These are phyloP conservation scores for Characodon lateralis DNA, from an alignment of 2,797 vertebrate species.

Conservation along the genomic window DNA sequence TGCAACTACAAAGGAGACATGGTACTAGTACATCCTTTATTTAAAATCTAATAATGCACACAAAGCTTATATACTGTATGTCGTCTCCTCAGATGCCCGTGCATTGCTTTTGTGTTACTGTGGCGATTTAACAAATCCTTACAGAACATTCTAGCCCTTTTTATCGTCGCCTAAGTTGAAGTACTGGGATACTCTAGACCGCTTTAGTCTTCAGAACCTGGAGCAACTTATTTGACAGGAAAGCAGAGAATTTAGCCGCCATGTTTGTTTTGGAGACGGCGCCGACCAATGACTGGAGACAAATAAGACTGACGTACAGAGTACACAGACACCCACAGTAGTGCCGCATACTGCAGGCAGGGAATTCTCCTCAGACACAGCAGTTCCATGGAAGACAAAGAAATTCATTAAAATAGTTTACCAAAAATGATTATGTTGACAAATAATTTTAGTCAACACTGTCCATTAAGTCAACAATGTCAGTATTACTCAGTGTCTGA, in stretches of 20 bases:
- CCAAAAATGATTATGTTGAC: background rate
- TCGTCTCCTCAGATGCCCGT: background rate
- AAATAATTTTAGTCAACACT: background rate
- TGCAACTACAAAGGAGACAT: too few relatives aligned
- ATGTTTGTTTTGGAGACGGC: too few relatives aligned
- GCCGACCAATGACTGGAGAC: too few relatives aligned
- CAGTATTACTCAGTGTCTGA: background rate
- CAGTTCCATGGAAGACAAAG: background rate
- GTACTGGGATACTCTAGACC: too few relatives aligned
- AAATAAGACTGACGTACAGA: background rate
- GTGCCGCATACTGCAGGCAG: too few relatives aligned
- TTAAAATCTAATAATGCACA: too few relatives aligned
- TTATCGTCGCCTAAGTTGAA: background rate
- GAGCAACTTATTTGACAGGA: too few relatives aligned
- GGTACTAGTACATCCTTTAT: too few relatives aligned
- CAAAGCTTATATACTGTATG: too few relatives aligned
- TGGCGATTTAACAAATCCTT: background rate
- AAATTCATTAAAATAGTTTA: background rate
- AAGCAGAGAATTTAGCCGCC: too few relatives aligned
- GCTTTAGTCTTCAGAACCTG: too few relatives aligned
- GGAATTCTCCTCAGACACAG: background rate
- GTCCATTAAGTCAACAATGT: background rate
- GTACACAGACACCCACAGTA: background rate
- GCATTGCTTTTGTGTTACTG: background rate
- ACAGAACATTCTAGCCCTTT: background rate